phyloP scores from a whole-genome alignment of 2,113 vertebrate species.

The Cyrtonyx montezumae region DNA sequence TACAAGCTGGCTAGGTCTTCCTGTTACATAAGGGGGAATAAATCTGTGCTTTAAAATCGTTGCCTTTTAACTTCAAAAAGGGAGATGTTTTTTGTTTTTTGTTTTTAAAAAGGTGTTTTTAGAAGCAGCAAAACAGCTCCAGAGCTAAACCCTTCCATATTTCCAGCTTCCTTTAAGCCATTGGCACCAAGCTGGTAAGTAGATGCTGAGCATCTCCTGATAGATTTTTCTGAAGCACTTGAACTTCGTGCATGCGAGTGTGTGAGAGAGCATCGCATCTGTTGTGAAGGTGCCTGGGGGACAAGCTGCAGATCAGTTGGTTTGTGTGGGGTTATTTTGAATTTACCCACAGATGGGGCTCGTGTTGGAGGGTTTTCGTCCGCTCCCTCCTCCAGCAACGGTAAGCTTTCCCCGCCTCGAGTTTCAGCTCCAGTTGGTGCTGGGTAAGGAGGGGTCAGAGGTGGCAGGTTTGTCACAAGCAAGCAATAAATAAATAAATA shows the following conservation, averaged over 20 bases:
- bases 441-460: not conserved
- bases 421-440: constrained; percentile 3
- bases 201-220: constrained; percentile 23
- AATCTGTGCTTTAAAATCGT: constrained; percentile 60
- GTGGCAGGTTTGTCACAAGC: not conserved
- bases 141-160: constrained; percentile 6
- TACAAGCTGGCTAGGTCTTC: constrained; percentile 55
- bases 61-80: constrained; percentile 66
- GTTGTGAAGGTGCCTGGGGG: constrained; percentile 1
- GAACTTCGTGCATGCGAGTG: not conserved
- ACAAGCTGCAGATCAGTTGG: constrained; percentile 27
- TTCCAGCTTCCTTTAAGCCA: constrained; percentile 29
- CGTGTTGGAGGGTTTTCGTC: not conserved
- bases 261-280: not conserved
- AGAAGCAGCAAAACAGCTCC: constrained; percentile 29
- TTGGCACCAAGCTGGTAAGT: not conserved
- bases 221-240: not conserved
- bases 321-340: constrained; percentile 32
- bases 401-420: not conserved
- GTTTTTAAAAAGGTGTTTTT: not conserved
- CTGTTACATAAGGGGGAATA: constrained; percentile 36
- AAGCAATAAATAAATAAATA: not conserved
- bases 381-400: not conserved
- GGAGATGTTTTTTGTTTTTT: not conserved
- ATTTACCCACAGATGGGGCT: constrained; percentile 1